A percentile compares a stretch with the other conserved stretches of the same genome.
Evolutionary conservation across 2,113 vertebrate genomes (phyloP).

Genomic region (Anser brachyrhynchus): DNA sequence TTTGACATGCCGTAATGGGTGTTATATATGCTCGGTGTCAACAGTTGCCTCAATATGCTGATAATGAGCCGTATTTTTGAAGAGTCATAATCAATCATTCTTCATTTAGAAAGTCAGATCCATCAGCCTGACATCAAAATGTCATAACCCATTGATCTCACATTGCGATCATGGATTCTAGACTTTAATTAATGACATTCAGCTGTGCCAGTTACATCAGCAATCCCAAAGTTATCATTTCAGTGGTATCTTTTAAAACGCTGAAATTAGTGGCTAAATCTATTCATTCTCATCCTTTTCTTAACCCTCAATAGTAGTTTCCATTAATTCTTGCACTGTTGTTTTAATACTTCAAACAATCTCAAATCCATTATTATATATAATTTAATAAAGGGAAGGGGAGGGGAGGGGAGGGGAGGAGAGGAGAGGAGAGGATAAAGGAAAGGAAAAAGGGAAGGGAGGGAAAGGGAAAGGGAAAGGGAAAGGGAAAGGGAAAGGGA

Average conservation of each 20-base stretch:
- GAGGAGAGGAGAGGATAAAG: too few relatives aligned
- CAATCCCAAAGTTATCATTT: not conserved
- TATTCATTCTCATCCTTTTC: not conserved
- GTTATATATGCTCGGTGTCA: conserved; percentile 35
- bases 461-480: too few relatives aligned
- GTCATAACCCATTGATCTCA: conserved; percentile 63
- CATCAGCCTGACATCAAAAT: conserved; percentile 54
- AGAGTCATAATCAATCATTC: conserved; percentile 34
- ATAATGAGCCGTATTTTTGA: conserved; percentile 41
- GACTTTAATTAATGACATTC: conserved; percentile 10
- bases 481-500: too few relatives aligned
- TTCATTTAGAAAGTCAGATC: conserved; percentile 49
- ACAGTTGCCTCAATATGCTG: conserved; percentile 1
- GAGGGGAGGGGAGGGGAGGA: too few relatives aligned
- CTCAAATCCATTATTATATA: not conserved
- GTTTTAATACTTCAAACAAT: not conserved
- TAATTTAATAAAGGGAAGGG: not conserved
- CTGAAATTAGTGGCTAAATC: not conserved
- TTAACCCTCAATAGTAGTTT: not conserved
- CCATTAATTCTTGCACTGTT: not conserved
- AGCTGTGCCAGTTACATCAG: not conserved
- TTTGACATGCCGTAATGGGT: not conserved
- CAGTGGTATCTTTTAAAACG: not conserved
- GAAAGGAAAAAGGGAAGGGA: too few relatives aligned
- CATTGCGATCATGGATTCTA: not conserved